Evolutionary conservation across 2,113 vertebrate genomes (phyloP).

Genomic region (Nerophis lumbriciformis): DNA sequence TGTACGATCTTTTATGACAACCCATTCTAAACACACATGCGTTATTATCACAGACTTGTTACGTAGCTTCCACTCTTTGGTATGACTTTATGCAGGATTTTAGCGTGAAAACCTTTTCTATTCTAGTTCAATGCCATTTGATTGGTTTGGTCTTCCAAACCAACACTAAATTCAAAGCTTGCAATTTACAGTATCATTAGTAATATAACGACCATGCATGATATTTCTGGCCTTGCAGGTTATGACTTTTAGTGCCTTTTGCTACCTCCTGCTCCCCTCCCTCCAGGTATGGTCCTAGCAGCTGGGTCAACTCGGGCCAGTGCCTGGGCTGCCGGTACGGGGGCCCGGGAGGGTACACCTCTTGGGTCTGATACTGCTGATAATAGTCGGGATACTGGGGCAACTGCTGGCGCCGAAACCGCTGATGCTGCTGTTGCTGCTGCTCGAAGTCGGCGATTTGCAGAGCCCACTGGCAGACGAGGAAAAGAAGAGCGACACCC

Average conservation of each 20-base stretch:
- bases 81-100: no score
- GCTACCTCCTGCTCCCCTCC: constrained; percentile 71
- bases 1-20: no score
- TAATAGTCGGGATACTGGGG: constrained; percentile 43
- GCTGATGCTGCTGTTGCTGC: constrained; percentile 56
- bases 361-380: constrained; percentile 42
- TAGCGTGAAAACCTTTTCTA: no score
- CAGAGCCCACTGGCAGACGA: constrained; percentile 75
- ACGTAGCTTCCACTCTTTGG: no score
- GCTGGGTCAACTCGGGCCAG: constrained; percentile 56
- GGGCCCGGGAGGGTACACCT: constrained; percentile 28
- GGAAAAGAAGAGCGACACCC: constrained; percentile 76
- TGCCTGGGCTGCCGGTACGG: constrained; percentile 45
- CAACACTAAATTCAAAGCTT: no score
- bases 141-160: no score
- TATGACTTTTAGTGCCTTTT: neutral
- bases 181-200: no score
- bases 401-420: constrained; percentile 49
- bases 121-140: no score
- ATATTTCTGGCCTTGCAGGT: neutral
- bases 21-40: no score
- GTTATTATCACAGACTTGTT: no score
- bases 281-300: constrained; percentile 69
- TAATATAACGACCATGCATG: no score
- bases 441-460: constrained; percentile 72